These are phyloP conservation scores for Mixornis gularis DNA, from an alignment of 2,113 vertebrate species.

Conservation along the genomic window DNA sequence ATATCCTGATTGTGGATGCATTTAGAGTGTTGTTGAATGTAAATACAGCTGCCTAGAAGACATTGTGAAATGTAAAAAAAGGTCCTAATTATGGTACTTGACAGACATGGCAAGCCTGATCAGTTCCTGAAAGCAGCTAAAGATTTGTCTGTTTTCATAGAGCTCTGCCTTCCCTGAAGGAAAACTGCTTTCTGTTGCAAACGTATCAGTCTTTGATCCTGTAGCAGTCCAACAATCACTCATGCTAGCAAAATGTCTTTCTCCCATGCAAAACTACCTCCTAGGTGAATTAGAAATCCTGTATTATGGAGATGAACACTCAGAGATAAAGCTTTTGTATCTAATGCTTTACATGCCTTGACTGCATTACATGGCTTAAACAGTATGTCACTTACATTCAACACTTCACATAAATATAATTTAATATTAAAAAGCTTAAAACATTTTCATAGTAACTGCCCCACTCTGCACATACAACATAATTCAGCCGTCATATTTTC, in stretches of 20 bases:
- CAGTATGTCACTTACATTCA: background rate
- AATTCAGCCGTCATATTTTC: background rate
- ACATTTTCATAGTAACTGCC: background rate
- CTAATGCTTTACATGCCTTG: background rate
- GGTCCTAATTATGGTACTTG: background rate
- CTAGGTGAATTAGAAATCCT: background rate
- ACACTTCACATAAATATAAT: background rate
- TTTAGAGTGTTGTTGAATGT: background rate
- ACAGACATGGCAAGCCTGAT: background rate
- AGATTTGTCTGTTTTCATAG: slow-evolving; percentile 24
- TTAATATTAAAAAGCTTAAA: background rate
- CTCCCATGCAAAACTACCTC: background rate
- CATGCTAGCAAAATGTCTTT: background rate
- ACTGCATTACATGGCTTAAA: background rate
- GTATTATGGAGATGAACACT: background rate
- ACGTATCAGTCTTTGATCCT: background rate
- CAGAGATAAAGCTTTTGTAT: background rate
- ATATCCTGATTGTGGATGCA: background rate
- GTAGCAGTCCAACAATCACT: background rate
- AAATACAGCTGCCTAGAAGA: background rate
- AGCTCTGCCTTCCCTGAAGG: slow-evolving; percentile 24
- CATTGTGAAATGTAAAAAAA: background rate
- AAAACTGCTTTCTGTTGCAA: background rate
- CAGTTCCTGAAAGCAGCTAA: slow-evolving; percentile 41
- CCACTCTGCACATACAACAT: background rate